These are phyloP conservation scores for Ennomos fuscantarius DNA, from an alignment of 2,888 invertebrate genomes.

Conservation along the genomic window DNA sequence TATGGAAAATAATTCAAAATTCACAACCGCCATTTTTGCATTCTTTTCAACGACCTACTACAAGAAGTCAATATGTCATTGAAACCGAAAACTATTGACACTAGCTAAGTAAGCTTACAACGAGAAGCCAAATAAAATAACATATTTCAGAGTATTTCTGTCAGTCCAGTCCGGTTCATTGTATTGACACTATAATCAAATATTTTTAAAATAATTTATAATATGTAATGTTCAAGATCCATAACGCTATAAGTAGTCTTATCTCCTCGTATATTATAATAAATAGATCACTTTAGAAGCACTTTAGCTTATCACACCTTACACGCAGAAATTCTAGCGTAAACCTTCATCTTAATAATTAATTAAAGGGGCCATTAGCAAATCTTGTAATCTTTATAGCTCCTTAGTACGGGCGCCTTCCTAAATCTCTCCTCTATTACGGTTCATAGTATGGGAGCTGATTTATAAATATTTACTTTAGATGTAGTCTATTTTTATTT, in stretches of 20 bases:
- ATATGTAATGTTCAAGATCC: neutral
- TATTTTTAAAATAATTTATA: neutral
- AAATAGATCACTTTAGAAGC: constrained; percentile 33
- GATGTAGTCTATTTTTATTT: no score
- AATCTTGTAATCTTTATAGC: constrained; percentile 73
- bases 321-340: constrained; percentile 38
- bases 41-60: no score
- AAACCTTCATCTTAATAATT: constrained; percentile 68
- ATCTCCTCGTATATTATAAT: constrained; percentile 19
- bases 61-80: no score
- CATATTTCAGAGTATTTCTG: no score
- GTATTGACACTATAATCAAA: no score
- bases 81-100: no score
- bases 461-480: no score
- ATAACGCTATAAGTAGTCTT: neutral
- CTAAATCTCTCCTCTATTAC: constrained; percentile 57
- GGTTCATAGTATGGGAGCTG: constrained; percentile 16
- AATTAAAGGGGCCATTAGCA: constrained; percentile 71
- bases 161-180: no score
- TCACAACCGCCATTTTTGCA: no score
- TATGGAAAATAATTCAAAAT: no score
- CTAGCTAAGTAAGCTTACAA: no score
- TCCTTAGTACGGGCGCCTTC: constrained; percentile 58
- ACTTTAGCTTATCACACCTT: constrained; percentile 41
- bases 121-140: no score